Evolutionary conservation across 2,797 vertebrate species (phyloP).

Genomic region (Cyclopterus lumpus): DNA sequence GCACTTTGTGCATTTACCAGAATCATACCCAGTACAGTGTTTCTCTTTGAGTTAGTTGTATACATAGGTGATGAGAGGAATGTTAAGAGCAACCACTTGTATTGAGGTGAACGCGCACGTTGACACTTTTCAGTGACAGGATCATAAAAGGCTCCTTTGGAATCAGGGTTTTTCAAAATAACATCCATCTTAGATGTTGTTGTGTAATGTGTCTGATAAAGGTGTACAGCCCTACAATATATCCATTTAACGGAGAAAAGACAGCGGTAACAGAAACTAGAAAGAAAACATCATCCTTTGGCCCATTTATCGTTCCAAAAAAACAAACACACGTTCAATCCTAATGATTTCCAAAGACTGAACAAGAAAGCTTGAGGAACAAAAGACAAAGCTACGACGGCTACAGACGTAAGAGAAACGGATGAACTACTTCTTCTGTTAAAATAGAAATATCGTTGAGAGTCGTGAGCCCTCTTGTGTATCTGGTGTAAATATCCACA

Average conservation of each 20-base stretch:
- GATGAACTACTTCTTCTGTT: constrained; percentile 18
- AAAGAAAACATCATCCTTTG: constrained; percentile 10
- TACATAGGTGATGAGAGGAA: constrained; percentile 22
- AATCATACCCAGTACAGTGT: background rate
- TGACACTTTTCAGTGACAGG: constrained; percentile 2
- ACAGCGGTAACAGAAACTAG: background rate
- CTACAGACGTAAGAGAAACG: constrained; percentile 26
- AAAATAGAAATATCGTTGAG: constrained; percentile 27
- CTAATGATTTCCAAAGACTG: background rate
- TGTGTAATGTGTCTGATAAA: background rate
- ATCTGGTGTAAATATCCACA: constrained; percentile 33
- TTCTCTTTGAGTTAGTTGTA: constrained; percentile 7
- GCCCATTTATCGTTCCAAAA: background rate
- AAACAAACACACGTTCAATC: background rate
- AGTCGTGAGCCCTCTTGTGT: constrained; percentile 26
- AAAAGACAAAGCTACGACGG: constrained; percentile 27
- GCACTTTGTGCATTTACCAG: background rate
- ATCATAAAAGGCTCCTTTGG: constrained; percentile 6
- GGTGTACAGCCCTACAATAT: background rate
- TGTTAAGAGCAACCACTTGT: constrained; percentile 16
- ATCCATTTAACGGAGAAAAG: background rate
- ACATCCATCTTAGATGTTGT: background rate
- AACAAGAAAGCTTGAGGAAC: constrained; percentile 1
- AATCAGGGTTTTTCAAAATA: constrained; percentile 11
- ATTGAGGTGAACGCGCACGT: constrained; percentile 16